A percentile compares a stretch with the other conserved stretches of the same genome.
These are phyloP conservation scores for Paralinhomoeus sp. DNA, from an alignment of 2,888 invertebrate genomes.

Conservation along the genomic window DNA sequence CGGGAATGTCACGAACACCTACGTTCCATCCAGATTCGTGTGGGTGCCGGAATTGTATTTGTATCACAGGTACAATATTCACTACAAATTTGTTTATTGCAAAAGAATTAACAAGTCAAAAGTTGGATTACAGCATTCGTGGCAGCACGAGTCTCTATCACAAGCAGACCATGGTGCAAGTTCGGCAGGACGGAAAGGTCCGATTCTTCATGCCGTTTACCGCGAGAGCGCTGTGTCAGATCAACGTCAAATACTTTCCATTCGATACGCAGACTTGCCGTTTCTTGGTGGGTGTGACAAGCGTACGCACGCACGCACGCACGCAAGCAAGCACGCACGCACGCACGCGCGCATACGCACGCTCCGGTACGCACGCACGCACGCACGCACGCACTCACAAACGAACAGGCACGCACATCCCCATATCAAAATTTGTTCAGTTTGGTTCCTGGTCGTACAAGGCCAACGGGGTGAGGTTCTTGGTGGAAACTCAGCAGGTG, in stretches of 20 bases:
- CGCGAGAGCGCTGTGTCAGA: constrained; percentile 21
- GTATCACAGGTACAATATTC: constrained; percentile 14
- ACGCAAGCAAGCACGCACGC: too few species aligned
- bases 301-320: too few species aligned
- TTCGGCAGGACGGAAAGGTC: constrained; percentile 10
- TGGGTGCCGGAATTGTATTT: constrained; percentile 24
- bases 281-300: too few species aligned
- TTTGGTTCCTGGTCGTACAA: constrained; percentile 24
- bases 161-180: neutral
- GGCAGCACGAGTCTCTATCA: neutral
- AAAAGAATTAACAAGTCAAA: too few species aligned
- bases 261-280: constrained; percentile 22
- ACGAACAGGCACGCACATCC: too few species aligned
- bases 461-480: constrained; percentile 13
- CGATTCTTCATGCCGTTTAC: constrained; percentile 22
- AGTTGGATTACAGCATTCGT: too few species aligned
- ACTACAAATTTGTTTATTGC: neutral
- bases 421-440: constrained; percentile 12
- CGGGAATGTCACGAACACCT: constrained; percentile 13
- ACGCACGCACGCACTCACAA: too few species aligned
- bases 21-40: constrained; percentile 18
- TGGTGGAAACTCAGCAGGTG: constrained; percentile 16
- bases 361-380: too few species aligned
- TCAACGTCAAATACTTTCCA: constrained; percentile 24
- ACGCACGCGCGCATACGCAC: too few species aligned